Conservation (phyloP, 2,113 vertebrate species). For the Copsychus sechellarum region DNA sequence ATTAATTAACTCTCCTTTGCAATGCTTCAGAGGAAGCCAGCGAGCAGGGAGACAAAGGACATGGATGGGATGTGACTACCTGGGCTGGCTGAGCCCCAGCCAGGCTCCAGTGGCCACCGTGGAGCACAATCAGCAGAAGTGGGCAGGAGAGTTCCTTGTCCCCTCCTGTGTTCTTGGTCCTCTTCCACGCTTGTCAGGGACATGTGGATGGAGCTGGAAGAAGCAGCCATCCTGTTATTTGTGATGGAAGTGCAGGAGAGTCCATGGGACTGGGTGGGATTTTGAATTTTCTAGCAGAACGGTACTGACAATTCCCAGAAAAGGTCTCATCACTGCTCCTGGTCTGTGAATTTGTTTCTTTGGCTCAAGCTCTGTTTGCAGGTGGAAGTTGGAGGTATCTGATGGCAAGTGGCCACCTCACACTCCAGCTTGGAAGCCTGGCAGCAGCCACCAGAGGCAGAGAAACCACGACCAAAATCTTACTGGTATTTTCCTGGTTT, state of each 20-base stretch:
- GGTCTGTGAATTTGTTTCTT: not conserved
- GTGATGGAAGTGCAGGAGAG: not conserved
- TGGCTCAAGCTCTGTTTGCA: not conserved
- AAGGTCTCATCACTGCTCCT: not conserved
- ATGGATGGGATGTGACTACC: conserved; percentile 52
- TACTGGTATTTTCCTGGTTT: not conserved
- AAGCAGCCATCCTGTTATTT: not conserved
- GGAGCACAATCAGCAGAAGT: not conserved
- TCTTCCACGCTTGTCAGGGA: not conserved
- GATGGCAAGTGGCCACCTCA: not conserved
- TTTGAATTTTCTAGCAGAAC: not conserved
- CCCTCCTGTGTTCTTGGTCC: not conserved
- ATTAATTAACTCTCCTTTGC: conserved; percentile 68
- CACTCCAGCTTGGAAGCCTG: rapidly evolving
- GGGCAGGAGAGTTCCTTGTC: not conserved
- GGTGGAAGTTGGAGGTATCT: not conserved
- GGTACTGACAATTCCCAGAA: not conserved
- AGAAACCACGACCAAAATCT: not conserved
- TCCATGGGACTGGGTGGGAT: too few relatives aligned
- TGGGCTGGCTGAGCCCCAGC: not conserved
- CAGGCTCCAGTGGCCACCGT: not conserved
- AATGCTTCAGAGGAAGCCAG: conserved; percentile 3
- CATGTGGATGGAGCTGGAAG: not conserved
- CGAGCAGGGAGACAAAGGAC: not conserved
- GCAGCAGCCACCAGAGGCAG: not conserved